Evolutionary conservation across 37 sponge, comb jelly and placozoan species (phyloP).

Genomic region (Beroe ovata): DNA sequence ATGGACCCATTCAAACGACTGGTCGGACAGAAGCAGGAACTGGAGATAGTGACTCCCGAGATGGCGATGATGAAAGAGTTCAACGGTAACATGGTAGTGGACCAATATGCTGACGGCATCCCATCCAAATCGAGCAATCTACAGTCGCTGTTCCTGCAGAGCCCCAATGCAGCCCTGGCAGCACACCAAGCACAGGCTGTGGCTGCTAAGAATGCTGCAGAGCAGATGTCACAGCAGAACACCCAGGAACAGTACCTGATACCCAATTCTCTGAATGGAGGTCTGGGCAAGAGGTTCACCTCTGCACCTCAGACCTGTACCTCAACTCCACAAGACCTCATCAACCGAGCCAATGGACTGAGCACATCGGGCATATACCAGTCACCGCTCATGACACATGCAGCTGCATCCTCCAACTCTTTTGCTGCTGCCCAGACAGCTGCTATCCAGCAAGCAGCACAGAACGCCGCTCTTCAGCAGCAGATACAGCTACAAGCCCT

Average conservation of each 20-base stretch:
- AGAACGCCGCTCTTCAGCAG: background rate
- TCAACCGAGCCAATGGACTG: conserved; percentile 63
- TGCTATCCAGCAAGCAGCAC: conserved; percentile 24
- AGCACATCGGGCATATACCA: conserved; percentile 54
- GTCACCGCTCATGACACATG: conserved; percentile 53
- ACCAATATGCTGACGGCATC: conserved; percentile 31
- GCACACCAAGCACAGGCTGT: conserved; percentile 11
- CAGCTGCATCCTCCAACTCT: conserved; percentile 28
- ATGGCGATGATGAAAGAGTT: conserved; percentile 67
- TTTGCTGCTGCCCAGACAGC: conserved; percentile 48
- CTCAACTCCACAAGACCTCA: conserved; percentile 29
- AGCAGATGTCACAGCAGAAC: background rate
- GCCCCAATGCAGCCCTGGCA: conserved; percentile 11
- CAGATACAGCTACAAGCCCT: conserved; percentile 29
- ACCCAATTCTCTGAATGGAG: conserved; percentile 24
- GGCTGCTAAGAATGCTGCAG: background rate
- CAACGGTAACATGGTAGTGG: conserved; percentile 38
- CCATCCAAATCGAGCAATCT: background rate
- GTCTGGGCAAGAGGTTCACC: conserved; percentile 45
- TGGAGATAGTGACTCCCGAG: conserved; percentile 59
- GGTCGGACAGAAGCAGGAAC: conserved; percentile 38
- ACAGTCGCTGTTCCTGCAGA: conserved; percentile 17
- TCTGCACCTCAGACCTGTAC: background rate
- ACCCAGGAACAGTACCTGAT: conserved; percentile 52
- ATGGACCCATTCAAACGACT: conserved; percentile 54